Conservation (phyloP, 2,888 invertebrate species). For the Timema podura region DNA sequence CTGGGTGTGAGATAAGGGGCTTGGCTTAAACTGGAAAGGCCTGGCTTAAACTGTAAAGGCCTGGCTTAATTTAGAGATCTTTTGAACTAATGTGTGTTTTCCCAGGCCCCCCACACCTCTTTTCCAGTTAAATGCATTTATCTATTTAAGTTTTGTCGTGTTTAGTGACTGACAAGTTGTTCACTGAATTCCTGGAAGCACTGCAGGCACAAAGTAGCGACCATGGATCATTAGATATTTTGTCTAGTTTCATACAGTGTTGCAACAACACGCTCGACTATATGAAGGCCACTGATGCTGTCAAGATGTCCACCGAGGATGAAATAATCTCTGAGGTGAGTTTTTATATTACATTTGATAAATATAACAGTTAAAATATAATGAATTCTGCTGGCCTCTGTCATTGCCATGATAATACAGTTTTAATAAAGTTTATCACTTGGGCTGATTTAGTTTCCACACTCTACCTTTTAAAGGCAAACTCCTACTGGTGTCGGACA, state of each 20-base stretch:
- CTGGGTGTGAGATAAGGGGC: too few species aligned
- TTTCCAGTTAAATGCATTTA: too few species aligned
- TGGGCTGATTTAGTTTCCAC: neutral
- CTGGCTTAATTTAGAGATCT: too few species aligned
- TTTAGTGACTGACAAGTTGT: slow-evolving; percentile 34
- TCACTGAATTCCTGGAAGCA: slow-evolving; percentile 35
- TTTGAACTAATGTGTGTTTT: too few species aligned
- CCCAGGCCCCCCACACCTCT: too few species aligned
- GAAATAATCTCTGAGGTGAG: slow-evolving; percentile 1
- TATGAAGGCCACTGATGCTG: slow-evolving; percentile 41
- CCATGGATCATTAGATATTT: slow-evolving; percentile 55
- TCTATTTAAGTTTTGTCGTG: too few species aligned
- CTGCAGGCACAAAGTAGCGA: slow-evolving; percentile 34
- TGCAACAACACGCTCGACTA: slow-evolving; percentile 59
- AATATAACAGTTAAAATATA: neutral
- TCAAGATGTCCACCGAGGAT: slow-evolving; percentile 6
- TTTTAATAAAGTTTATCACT: neutral
- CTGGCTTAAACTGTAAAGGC: too few species aligned
- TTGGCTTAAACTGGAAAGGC: too few species aligned
- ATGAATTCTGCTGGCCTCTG: neutral
- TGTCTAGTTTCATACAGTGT: slow-evolving; percentile 59
- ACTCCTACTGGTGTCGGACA: too few species aligned
- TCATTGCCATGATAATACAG: too few species aligned
- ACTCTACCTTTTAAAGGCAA: neutral
- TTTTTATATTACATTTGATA: neutral